These are phyloP conservation scores for Microcebus tavaratra DNA, from an alignment of 2,113 vertebrate species.

Conservation along the genomic window DNA sequence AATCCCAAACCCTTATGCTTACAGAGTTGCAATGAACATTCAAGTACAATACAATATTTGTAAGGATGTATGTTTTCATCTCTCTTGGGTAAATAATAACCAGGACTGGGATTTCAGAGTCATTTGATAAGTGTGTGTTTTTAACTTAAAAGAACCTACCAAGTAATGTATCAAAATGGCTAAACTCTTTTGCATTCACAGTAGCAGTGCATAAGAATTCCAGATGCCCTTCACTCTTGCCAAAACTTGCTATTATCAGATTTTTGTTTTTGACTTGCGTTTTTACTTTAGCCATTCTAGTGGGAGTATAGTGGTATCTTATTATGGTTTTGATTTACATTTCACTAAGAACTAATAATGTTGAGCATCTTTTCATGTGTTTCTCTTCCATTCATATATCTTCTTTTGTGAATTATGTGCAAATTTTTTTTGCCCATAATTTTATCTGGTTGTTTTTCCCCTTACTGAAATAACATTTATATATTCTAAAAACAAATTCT, in stretches of 20 bases:
- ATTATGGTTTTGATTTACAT: neutral
- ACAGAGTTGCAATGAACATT: neutral
- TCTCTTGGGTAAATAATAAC: neutral
- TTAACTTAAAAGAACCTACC: neutral
- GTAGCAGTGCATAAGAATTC: neutral
- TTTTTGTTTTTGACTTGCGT: neutral
- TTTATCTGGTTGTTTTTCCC: neutral
- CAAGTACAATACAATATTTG: neutral
- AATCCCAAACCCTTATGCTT: neutral
- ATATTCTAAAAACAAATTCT: slow-evolving; percentile 8
- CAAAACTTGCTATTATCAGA: neutral
- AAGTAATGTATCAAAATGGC: neutral
- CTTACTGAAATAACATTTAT: neutral
- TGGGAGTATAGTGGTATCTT: neutral
- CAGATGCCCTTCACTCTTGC: neutral
- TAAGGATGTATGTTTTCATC: neutral
- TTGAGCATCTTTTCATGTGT: neutral
- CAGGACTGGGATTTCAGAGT: neutral
- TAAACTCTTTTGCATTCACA: neutral
- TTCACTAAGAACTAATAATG: slow-evolving; percentile 7
- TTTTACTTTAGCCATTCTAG: neutral
- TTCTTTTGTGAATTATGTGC: neutral
- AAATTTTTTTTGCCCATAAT: neutral
- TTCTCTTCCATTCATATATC: neutral
- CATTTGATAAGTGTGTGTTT: neutral